Percentiles rank a stretch among this genome's conserved stretches.
Conservation (phyloP, 2,113 vertebrate genomes). For the Pelecanoides urinatrix region DNA sequence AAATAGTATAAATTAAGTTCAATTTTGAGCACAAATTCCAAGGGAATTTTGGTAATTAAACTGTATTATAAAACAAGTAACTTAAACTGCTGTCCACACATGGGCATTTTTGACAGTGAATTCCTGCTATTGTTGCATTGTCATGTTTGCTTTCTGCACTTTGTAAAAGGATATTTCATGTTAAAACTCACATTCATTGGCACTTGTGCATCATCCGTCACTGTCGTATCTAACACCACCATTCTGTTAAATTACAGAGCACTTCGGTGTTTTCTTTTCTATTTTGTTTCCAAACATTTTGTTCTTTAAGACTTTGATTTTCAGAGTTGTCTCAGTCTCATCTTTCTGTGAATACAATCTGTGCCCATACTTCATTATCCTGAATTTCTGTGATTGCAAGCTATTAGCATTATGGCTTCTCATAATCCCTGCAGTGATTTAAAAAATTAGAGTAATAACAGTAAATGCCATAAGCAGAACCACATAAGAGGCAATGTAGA, state of each 20-base stretch:
- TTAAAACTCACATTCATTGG: not conserved
- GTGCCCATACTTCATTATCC: not conserved
- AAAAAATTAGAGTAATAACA: slow-evolving; percentile 18
- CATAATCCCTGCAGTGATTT: not conserved
- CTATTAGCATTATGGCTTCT: not conserved
- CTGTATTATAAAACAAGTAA: not conserved
- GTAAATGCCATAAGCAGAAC: not conserved
- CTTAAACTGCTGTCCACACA: not conserved
- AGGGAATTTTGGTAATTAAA: not conserved
- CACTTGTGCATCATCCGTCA: not conserved
- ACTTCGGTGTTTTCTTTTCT: not conserved
- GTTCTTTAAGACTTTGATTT: not conserved
- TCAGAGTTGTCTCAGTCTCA: not conserved
- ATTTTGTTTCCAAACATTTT: not conserved
- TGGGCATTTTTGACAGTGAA: not conserved
- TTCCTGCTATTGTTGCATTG: not conserved
- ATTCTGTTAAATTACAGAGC: not conserved
- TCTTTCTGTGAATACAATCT: not conserved
- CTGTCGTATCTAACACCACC: rapidly evolving
- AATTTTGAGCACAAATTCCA: not conserved
- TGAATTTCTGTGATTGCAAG: not conserved
- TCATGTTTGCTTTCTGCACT: not conserved
- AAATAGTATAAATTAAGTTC: not conserved
- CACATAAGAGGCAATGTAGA: not conserved
- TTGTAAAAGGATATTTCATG: not conserved